Conservation (phyloP, 1,140 invertebrate species). For the Atta cephalotes region DNA sequence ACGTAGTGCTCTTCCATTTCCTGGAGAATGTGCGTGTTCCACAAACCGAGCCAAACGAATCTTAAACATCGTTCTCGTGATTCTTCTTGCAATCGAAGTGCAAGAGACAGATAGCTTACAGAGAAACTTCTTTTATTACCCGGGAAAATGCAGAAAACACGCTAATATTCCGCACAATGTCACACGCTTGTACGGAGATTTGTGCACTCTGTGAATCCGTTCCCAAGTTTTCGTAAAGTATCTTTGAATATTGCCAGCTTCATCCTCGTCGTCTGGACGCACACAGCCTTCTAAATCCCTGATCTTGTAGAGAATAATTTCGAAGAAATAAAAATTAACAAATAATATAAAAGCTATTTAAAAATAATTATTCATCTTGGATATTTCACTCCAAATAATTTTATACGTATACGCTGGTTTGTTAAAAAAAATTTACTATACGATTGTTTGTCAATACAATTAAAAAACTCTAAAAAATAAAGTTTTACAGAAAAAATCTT, state of each 20-base stretch:
- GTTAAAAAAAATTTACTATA: no score
- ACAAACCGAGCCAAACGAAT: slow-evolving; percentile 74
- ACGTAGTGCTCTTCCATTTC: slow-evolving; percentile 14
- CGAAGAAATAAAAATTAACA: background rate
- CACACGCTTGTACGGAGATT: slow-evolving; percentile 48
- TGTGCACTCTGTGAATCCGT: slow-evolving; percentile 58
- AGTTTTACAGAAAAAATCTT: no score
- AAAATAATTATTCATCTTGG: background rate
- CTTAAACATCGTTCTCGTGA: slow-evolving; percentile 57
- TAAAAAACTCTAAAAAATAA: no score
- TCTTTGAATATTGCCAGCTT: slow-evolving; percentile 28
- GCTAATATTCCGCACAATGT: slow-evolving; percentile 65
- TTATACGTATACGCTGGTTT: no score
- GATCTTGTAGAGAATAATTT: slow-evolving; percentile 41
- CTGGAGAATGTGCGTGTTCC: slow-evolving; percentile 71
- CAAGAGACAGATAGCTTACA: background rate
- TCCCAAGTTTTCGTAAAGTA: slow-evolving; percentile 67
- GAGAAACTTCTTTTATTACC: slow-evolving; percentile 67
- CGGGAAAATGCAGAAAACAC: slow-evolving; percentile 73
- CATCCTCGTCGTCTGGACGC: slow-evolving; percentile 47
- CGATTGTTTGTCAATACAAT: no score
- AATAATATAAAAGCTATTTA: background rate
- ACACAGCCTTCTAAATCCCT: slow-evolving; percentile 64
- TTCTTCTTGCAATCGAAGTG: background rate
- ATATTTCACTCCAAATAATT: no score